These are phyloP conservation scores for Drosophila prostipennis DNA, from an alignment of 2,888 invertebrate genomes.

Conservation along the genomic window DNA sequence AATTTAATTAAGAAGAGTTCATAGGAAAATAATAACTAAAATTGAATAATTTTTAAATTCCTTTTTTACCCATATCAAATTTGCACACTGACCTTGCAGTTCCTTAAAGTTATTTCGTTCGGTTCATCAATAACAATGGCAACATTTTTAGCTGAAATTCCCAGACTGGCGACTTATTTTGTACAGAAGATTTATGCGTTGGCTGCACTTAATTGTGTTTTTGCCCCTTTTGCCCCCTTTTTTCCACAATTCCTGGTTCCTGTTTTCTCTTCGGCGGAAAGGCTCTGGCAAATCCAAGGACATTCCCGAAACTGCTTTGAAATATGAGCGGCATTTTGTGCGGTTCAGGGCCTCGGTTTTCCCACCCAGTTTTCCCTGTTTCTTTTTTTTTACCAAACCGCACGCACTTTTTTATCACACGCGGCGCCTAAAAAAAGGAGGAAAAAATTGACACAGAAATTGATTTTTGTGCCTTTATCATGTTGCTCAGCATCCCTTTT, in stretches of 20 bases:
- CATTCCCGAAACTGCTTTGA: conserved; percentile 53
- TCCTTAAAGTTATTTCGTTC: neutral
- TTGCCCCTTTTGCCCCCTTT: neutral
- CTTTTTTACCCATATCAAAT: neutral
- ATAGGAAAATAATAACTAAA: no score
- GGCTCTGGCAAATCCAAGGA: conserved; percentile 32
- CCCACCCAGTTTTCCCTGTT: conserved; percentile 13
- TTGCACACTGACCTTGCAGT: neutral
- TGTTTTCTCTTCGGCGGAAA: conserved; percentile 1
- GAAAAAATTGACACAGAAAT: conserved; percentile 69
- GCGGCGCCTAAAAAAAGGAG: conserved; percentile 25
- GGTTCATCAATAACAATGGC: conserved; percentile 19
- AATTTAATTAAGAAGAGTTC: no score
- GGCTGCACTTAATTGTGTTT: conserved; percentile 40
- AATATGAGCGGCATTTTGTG: conserved; percentile 64
- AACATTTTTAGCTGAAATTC: neutral
- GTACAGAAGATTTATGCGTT: conserved; percentile 29
- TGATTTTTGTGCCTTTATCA: conserved; percentile 71
- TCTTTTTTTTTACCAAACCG: conserved; percentile 9
- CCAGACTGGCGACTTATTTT: conserved; percentile 28
- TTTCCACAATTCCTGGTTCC: conserved; percentile 4
- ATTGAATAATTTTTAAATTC: no score
- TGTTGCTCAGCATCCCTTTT: conserved; percentile 50
- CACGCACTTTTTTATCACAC: conserved; percentile 35
- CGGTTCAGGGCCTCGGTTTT: conserved; percentile 31